These are phyloP conservation scores for Orycteropus afer DNA, from an alignment of 2,113 vertebrate genomes.

Conservation along the genomic window DNA sequence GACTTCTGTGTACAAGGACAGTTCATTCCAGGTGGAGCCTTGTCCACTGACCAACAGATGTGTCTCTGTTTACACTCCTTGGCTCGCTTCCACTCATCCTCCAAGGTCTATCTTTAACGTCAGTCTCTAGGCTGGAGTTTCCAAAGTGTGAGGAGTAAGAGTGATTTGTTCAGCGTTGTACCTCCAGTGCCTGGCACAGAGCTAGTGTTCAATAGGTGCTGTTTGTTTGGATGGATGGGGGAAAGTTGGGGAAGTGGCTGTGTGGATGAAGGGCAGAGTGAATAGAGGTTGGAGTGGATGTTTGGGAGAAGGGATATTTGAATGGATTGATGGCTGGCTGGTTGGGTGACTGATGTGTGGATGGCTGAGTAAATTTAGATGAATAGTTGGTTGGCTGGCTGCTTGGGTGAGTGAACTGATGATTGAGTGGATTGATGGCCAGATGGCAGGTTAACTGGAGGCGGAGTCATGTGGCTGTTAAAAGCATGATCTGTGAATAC, in stretches of 20 bases:
- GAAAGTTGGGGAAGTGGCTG: no score
- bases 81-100: background rate
- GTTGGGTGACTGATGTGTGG: background rate
- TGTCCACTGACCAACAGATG: background rate
- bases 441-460: background rate
- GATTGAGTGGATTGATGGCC: background rate
- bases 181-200: background rate
- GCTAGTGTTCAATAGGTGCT: background rate
- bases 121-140: background rate
- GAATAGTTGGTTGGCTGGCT: background rate
- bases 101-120: background rate
- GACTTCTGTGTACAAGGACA: background rate
- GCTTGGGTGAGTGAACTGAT: background rate
- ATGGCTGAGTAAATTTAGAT: background rate
- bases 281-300: background rate
- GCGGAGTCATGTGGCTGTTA: background rate
- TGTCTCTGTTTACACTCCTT: background rate
- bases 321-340: background rate
- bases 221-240: background rate
- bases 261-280: no score
- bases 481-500: background rate
- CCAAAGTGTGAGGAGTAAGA: fast-evolving
- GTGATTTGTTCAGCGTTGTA: fast-evolving
- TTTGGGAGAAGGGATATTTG: background rate
- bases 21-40: slow-evolving; percentile 17